Conservation (phyloP, 2,113 vertebrate genomes). For the Merops nubicus region DNA sequence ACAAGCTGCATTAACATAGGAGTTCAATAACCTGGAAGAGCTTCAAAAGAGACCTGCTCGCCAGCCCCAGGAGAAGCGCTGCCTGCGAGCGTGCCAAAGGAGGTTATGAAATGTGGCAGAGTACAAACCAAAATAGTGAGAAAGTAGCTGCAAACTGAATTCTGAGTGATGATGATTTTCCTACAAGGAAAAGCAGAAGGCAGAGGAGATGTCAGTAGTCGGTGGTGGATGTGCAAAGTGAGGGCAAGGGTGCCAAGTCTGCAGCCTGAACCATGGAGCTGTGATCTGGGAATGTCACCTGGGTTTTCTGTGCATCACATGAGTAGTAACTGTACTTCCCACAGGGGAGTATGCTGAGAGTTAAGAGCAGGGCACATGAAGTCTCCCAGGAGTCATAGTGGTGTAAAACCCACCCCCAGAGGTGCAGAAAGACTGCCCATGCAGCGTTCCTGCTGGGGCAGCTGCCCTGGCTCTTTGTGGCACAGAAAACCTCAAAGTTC, state of each 20-base stretch:
- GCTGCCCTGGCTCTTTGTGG: neutral
- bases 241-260: neutral
- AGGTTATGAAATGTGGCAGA: neutral
- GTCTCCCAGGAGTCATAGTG: neutral
- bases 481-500: neutral
- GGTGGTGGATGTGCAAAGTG: neutral
- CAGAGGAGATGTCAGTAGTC: neutral
- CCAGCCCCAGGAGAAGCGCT: neutral
- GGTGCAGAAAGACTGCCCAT: no score
- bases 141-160: neutral
- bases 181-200: neutral
- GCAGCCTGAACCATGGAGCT: neutral
- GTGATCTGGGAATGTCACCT: neutral
- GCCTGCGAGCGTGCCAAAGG: neutral
- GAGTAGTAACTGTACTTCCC: neutral
- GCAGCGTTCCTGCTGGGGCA: no score
- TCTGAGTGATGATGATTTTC: neutral
- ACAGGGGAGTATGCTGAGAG: neutral
- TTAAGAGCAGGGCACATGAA: neutral
- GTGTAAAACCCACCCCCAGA: neutral
- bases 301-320: neutral
- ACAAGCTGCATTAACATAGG: conserved; percentile 16
- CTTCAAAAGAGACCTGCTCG: neutral
- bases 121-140: neutral
- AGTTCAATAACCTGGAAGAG: conserved; percentile 34